Evolutionary conservation across 2,113 vertebrate genomes (phyloP).

Genomic region (Notarius lentiginosus): DNA sequence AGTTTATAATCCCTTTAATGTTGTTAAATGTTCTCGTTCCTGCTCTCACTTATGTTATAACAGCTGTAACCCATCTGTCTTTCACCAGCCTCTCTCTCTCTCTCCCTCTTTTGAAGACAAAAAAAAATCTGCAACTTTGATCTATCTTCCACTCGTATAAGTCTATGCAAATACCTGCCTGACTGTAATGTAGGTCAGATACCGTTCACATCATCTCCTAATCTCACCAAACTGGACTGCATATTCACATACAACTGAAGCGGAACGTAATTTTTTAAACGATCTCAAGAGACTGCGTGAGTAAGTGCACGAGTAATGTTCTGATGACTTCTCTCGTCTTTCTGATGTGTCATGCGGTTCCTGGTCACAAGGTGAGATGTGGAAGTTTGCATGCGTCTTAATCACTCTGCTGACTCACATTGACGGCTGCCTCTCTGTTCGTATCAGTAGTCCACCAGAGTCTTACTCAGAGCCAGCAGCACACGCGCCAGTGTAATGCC

Average conservation of each 20-base stretch:
- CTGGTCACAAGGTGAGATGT: slow-evolving; percentile 48
- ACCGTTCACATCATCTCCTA: not conserved
- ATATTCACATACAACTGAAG: not conserved
- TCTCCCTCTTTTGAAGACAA: not conserved
- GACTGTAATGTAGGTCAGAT: not conserved
- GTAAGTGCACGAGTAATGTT: slow-evolving; percentile 28
- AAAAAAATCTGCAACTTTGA: not conserved
- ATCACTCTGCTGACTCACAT: slow-evolving; percentile 50
- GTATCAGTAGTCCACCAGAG: not conserved
- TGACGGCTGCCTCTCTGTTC: slow-evolving; percentile 67
- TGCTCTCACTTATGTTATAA: not conserved
- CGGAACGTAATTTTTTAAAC: not conserved
- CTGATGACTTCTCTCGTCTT: slow-evolving; percentile 47
- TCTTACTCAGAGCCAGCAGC: not conserved
- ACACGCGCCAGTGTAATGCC: not conserved
- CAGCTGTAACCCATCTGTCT: not conserved
- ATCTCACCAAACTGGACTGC: not conserved
- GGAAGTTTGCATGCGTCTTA: slow-evolving; percentile 8
- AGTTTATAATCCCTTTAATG: not conserved
- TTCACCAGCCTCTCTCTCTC: not conserved
- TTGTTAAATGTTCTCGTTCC: not conserved
- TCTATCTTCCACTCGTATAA: not conserved
- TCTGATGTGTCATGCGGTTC: slow-evolving; percentile 53
- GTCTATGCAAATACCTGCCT: not conserved
- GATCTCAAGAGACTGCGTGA: slow-evolving; percentile 25